These are phyloP conservation scores for Fistularia commersonii DNA, from an alignment of 2,797 vertebrate genomes.

Conservation along the genomic window DNA sequence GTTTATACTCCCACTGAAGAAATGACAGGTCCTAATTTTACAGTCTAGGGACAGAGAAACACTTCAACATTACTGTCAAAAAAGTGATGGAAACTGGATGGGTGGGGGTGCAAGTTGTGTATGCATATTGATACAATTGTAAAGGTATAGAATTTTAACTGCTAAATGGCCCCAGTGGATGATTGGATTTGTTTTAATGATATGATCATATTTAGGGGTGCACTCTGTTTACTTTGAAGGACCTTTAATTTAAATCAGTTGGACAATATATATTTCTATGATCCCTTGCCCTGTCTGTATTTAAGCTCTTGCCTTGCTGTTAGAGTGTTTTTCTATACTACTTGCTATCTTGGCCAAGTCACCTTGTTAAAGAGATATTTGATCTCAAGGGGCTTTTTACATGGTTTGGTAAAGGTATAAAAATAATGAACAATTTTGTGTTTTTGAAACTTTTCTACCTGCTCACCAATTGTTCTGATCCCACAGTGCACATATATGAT, in stretches of 20 bases:
- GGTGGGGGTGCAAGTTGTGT: slow-evolving; percentile 31
- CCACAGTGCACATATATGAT: slow-evolving; percentile 42
- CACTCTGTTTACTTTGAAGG: too few species aligned
- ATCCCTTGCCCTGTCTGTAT: slow-evolving; percentile 2
- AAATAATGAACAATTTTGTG: too few species aligned
- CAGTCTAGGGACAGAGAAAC: slow-evolving; percentile 38
- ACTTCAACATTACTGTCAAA: slow-evolving; percentile 61
- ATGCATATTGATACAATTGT: slow-evolving; percentile 6
- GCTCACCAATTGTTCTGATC: slow-evolving; percentile 54
- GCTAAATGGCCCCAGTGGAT: slow-evolving; percentile 32
- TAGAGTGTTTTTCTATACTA: too few species aligned
- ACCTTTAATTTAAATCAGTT: too few species aligned
- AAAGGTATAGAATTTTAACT: slow-evolving; percentile 2
- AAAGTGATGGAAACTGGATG: slow-evolving; percentile 47
- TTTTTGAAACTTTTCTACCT: slow-evolving; percentile 24
- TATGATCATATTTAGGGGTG: slow-evolving; percentile 46
- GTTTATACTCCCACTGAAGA: slow-evolving; percentile 45
- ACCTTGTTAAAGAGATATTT: too few species aligned
- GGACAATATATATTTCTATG: neutral
- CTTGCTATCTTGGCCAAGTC: too few species aligned
- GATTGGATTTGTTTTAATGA: slow-evolving; percentile 33
- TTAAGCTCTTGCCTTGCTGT: slow-evolving; percentile 9
- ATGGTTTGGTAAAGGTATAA: too few species aligned
- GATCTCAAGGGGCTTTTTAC: too few species aligned
- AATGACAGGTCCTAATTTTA: slow-evolving; percentile 67